Conservation (phyloP, 2,888 invertebrate genomes). For the Toxonevra muliebris region DNA sequence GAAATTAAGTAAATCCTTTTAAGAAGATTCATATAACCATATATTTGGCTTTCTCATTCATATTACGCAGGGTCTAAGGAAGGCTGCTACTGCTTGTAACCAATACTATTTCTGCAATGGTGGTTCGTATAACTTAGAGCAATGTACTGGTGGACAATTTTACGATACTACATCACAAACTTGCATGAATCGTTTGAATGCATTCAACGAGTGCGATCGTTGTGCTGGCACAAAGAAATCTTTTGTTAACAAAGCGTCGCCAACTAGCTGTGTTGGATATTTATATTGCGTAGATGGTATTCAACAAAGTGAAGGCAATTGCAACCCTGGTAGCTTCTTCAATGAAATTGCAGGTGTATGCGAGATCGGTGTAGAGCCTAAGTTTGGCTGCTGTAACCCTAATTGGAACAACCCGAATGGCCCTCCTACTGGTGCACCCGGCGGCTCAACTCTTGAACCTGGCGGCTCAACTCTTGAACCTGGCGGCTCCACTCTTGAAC, state of each 20-base stretch:
- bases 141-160: slow-evolving; percentile 39
- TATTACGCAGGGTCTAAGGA: neutral
- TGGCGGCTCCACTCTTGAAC: no score
- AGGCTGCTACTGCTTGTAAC: slow-evolving; percentile 38
- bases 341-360: slow-evolving; percentile 44
- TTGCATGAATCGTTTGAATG: slow-evolving; percentile 44
- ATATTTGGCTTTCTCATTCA: no score
- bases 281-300: slow-evolving; percentile 44
- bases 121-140: slow-evolving; percentile 32
- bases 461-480: no score
- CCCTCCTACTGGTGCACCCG: no score
- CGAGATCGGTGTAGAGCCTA: slow-evolving; percentile 34
- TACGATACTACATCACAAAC: slow-evolving; percentile 40
- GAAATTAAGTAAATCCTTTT: no score
- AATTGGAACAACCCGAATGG: no score
- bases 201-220: slow-evolving; percentile 50
- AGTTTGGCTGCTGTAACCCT: slow-evolving; percentile 43
- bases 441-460: no score
- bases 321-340: slow-evolving; percentile 42
- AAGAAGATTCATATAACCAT: no score
- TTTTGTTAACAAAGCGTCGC: slow-evolving; percentile 48
- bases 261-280: slow-evolving; percentile 43
- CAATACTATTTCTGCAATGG: slow-evolving; percentile 45
- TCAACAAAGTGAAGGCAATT: slow-evolving; percentile 35
- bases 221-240: slow-evolving; percentile 40